Base-by-base conservation (phyloP, 30 jellyfish, hydroid and myxozoan species). In the Pseudorhiza aurosa region DNA sequence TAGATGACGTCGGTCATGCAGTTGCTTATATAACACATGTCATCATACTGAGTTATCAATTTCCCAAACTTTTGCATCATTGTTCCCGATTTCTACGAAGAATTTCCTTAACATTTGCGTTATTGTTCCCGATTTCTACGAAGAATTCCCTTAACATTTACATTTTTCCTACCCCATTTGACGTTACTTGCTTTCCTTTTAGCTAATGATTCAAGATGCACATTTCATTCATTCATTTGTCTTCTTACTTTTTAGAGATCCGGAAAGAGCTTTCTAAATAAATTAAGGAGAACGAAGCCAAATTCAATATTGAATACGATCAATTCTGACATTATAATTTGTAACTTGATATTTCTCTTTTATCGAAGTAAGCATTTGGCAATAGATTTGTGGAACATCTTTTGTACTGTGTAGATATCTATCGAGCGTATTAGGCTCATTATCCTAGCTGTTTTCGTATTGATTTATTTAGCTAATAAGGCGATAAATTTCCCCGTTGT, bases 351-450 rank as follows among this genome's bases (percentile, higher is more conserved):
- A 27, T 29, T 72, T 55, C 53, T 18, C 85, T 72, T 72, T 72
- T 72, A 72, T 51, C 85, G 14, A 47, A 47, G 30, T 73, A 72
- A 49, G 53, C 73, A 51, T 72, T 72, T 70, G 50, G 56, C 24
- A 64, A 29, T 72, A 72, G 70, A 72, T 49, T 72, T 72, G 72
- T 32, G 50, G 58, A 36, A 55, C 35, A 30, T 22, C 27, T 72
- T 72, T 72, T 72, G 74, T 72, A 72, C 73, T 72, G 67, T 50
- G 85, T 72, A 72, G 85, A 72, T 72, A 47, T 24, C 80, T 25
- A 40, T 19, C 42, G 36, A 14, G 1, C 37, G 45, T 0, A 43
- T 8, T 27, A 64, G 35, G 50, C 32, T 68, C n/a, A n/a, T 72
- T 72, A 62, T 72, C n/a, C 46, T 72, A 49, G 47, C 64, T 25